A percentile compares a stretch with the other conserved stretches of the same genome.
Evolutionary conservation across 2,888 invertebrate genomes (phyloP).

Genomic region (Elmis aenea): DNA sequence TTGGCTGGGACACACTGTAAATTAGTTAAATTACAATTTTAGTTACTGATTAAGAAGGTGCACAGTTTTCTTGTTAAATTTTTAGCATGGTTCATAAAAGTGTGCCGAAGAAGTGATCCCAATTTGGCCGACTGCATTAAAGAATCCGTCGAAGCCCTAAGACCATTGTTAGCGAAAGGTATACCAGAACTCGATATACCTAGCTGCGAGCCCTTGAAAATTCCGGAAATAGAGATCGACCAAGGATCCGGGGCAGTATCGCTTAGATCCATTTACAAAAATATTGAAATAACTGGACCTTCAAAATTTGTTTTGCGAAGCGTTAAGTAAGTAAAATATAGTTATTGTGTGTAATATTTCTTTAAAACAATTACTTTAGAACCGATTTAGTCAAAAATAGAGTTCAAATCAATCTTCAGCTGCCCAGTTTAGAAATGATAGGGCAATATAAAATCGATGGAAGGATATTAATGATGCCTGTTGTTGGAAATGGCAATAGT

Average conservation of each 20-base stretch:
- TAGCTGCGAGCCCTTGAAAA: conserved; percentile 58
- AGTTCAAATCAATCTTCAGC: conserved; percentile 56
- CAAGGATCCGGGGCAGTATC: conserved; percentile 59
- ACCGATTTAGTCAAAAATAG: conserved; percentile 54
- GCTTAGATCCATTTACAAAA: conserved; percentile 54
- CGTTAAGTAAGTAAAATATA: conserved; percentile 51
- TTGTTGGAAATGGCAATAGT: conserved; percentile 63
- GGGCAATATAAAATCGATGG: conserved; percentile 65
- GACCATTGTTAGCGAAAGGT: conserved; percentile 56
- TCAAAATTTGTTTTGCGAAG: conserved; percentile 55
- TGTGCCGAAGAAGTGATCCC: conserved; percentile 62
- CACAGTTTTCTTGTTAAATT: conserved; percentile 15
- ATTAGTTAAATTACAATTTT: too few relatives aligned
- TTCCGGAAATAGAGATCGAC: conserved; percentile 58
- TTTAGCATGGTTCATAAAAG: conserved; percentile 61
- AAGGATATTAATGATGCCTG: conserved; percentile 67
- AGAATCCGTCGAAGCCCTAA: conserved; percentile 57
- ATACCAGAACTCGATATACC: conserved; percentile 60
- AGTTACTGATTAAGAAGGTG: too few relatives aligned
- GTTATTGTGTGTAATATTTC: conserved; percentile 3
- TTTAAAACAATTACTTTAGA: conserved; percentile 45
- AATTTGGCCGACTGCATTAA: conserved; percentile 60
- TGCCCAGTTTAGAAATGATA: conserved; percentile 60
- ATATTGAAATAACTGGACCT: conserved; percentile 58
- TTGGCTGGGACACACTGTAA: too few relatives aligned